phyloP scores from a whole-genome alignment of 2,113 vertebrate species.

The Aviceda subcristata region DNA sequence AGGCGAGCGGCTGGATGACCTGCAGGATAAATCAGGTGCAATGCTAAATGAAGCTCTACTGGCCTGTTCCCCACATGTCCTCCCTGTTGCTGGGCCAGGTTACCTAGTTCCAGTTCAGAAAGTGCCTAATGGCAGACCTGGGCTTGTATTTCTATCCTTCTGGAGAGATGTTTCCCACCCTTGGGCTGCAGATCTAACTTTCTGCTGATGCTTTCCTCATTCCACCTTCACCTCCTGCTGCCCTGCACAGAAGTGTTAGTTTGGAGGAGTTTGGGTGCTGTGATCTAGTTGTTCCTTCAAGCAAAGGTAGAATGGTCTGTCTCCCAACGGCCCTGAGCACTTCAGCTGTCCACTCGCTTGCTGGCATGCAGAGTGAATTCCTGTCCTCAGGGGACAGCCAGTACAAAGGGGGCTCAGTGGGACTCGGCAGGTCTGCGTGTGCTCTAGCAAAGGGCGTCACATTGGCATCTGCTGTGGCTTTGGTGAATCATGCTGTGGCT shows the following conservation, averaged over 20 bases:
- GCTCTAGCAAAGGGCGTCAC: background rate
- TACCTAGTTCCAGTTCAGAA: background rate
- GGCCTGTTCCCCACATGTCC: background rate
- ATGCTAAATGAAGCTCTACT: background rate
- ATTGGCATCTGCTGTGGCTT: background rate
- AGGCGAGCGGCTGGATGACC: constrained; percentile 94
- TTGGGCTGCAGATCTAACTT: background rate
- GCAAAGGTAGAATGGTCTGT: background rate
- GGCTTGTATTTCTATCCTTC: background rate
- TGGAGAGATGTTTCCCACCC: background rate
- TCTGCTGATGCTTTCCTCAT: background rate
- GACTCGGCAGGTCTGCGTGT: background rate
- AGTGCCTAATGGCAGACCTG: background rate
- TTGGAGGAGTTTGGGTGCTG: background rate
- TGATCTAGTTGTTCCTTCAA: background rate
- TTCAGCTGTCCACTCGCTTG: background rate
- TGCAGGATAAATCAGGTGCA: constrained; percentile 97
- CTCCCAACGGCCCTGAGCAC: background rate
- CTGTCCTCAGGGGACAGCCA: background rate
- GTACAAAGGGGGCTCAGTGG: background rate
- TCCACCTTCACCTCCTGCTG: background rate
- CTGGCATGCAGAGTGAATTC: background rate
- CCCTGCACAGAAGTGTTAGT: background rate
- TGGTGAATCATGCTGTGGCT: background rate
- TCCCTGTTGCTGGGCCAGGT: background rate